Evolutionary conservation across 2,888 invertebrate species (phyloP).

Genomic region (Eilema sororculum): DNA sequence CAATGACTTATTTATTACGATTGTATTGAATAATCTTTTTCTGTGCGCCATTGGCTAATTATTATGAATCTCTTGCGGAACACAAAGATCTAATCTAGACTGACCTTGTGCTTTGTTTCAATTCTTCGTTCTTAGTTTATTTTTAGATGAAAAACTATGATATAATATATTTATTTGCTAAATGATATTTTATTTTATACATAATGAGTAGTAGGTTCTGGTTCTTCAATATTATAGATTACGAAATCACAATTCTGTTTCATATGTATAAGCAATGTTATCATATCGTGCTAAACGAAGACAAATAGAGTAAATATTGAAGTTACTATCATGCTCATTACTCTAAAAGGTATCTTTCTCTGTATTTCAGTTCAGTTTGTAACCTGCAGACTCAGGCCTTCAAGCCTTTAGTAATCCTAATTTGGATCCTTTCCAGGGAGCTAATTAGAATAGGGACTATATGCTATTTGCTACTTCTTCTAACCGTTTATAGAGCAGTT

Average conservation of each 20-base stretch:
- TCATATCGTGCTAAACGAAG: not conserved
- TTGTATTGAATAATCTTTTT: not conserved
- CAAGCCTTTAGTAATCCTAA: too few relatives aligned
- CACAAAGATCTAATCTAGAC: conserved; percentile 3
- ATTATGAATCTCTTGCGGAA: conserved; percentile 4
- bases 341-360: not conserved
- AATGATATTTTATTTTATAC: not conserved
- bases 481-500: not conserved
- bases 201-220: not conserved
- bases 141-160: not conserved
- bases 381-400: not conserved
- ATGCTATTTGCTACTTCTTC: not conserved
- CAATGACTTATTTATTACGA: not conserved
- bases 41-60: conserved; percentile 4
- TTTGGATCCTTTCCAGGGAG: too few relatives aligned
- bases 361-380: not conserved
- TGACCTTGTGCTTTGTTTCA: conserved; percentile 1
- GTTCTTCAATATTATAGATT: not conserved
- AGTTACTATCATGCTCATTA: too few relatives aligned
- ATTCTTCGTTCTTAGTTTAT: not conserved
- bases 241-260: not conserved
- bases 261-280: not conserved
- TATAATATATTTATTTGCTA: not conserved
- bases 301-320: not conserved
- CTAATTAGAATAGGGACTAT: not conserved